Evolutionary conservation across 1,140 invertebrate species (phyloP), one percentile per base, ranked within the genome.

Genomic region (Macrobrachium nipponense): DNA sequence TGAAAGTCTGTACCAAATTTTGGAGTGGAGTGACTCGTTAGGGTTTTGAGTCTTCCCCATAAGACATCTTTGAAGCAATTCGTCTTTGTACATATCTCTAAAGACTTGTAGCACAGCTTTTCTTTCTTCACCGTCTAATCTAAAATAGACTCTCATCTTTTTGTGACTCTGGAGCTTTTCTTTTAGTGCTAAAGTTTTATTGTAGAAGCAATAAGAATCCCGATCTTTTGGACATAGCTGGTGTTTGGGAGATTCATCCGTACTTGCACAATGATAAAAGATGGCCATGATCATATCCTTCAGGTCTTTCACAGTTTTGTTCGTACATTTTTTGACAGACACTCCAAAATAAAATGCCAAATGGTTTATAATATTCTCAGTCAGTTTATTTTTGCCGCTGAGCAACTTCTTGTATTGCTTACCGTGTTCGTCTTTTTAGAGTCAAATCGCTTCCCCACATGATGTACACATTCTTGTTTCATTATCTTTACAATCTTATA

Each of bases 391-490:
- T 72, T 62, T 64, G 6, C 20, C 82, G 59, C 36, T 20, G 5
- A 77, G 60, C 51, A 66, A 18, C 17, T 59, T 77, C 6, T 61
- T 62, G 4, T 58, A 15, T 10, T 2, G 27, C 23, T 77, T 85
- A 15, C 72, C 72, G 5, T 23, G 17, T 85, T 72, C 14, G 6
- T 12, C 15, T 68, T 8, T 20, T 44, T 44, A 8, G 70, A n/a
- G n/a, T 72, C 72, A n/a, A 84, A 36, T 27, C 72, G 18, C n/a
- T 76, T 80, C 7, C 17, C 15, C 4, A 84, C 73, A 84, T 84
- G 72, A 20, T 83, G 68, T 11, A 82, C n/a, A 18, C 80, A 82
- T 27, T 82, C 66, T 20, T 82, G 64, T 72, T 58, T 82, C 3
- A 17, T 77, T 15, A 84, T 44, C 17, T 18, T 17, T 15, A 27